Percentiles rank a stretch among this genome's conserved stretches.
These are phyloP conservation scores for Okapia johnstoni DNA, from an alignment of 2,113 vertebrate genomes.

Conservation along the genomic window DNA sequence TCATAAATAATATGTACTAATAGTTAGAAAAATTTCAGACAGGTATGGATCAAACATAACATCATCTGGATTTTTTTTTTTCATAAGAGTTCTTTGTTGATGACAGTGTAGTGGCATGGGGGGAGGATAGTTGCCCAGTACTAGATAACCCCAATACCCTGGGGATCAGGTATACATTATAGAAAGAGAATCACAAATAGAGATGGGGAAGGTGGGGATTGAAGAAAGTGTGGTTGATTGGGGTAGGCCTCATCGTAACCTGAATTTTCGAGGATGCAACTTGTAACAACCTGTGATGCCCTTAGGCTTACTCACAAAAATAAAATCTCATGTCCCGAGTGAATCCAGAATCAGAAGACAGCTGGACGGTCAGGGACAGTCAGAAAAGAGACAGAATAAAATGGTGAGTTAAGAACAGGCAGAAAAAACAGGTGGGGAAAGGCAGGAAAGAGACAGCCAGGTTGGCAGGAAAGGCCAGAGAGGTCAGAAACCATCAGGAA, in stretches of 20 bases:
- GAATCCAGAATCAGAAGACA: background rate
- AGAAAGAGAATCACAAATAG: slow-evolving; percentile 40
- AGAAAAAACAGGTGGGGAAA: background rate
- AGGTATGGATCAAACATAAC: background rate
- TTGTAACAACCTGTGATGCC: background rate
- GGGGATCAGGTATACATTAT: slow-evolving; percentile 46
- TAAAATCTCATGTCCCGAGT: background rate
- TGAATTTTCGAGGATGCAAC: background rate
- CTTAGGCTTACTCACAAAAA: background rate
- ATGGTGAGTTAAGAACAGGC: background rate
- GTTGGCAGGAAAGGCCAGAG: rapidly evolving
- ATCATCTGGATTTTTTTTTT: background rate
- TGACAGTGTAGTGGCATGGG: slow-evolving; percentile 32
- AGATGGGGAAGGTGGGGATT: background rate
- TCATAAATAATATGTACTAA: background rate
- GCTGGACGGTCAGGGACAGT: background rate
- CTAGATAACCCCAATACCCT: background rate
- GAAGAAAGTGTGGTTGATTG: background rate
- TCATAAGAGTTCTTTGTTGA: slow-evolving; percentile 50
- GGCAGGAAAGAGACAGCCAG: background rate
- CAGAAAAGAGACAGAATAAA: background rate
- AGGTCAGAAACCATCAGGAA: background rate
- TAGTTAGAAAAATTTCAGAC: background rate
- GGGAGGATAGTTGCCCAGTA: background rate
- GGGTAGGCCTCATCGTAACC: background rate